These are phyloP conservation scores for Temnothorax curvispinosus DNA, from an alignment of 1,140 invertebrate species.

Conservation along the genomic window DNA sequence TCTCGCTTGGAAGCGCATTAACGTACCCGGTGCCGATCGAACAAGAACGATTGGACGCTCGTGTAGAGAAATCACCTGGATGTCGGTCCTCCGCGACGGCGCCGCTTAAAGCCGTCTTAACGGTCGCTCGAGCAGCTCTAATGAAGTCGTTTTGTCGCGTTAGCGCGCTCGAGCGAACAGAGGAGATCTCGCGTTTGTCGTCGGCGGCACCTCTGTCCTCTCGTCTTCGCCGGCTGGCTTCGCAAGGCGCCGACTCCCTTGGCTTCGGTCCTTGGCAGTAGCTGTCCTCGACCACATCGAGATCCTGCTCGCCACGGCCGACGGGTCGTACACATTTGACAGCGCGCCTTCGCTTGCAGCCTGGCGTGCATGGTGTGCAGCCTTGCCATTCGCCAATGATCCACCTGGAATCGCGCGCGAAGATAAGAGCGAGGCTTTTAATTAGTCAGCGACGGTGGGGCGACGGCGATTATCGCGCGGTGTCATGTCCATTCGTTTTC, in stretches of 20 bases:
- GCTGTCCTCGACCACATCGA: slow-evolving; percentile 75
- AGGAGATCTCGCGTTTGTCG: background rate
- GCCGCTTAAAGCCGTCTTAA: background rate
- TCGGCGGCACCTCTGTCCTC: slow-evolving; percentile 13
- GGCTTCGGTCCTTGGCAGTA: slow-evolving; percentile 77
- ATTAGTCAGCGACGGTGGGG: slow-evolving; percentile 25
- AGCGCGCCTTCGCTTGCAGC: slow-evolving; percentile 68
- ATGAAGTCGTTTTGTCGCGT: slow-evolving; percentile 50
- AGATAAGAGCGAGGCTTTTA: slow-evolving; percentile 29
- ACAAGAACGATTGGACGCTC: background rate
- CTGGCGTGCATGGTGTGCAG: slow-evolving; percentile 67
- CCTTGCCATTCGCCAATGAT: slow-evolving; percentile 81
- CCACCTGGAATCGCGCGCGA: slow-evolving; percentile 73
- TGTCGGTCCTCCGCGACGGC: background rate
- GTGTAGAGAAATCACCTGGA: background rate
- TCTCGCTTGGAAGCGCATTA: slow-evolving; percentile 1
- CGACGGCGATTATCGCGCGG: slow-evolving; percentile 26
- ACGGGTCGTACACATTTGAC: slow-evolving; percentile 79
- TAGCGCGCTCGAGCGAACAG: slow-evolving; percentile 23
- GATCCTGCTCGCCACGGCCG: slow-evolving; percentile 79
- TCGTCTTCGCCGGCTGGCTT: slow-evolving; percentile 13
- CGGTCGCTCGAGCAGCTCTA: background rate
- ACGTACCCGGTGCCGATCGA: background rate
- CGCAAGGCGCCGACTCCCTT: slow-evolving; percentile 63
- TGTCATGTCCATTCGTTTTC: slow-evolving; percentile 20